phyloP scores from a whole-genome alignment of 2,888 invertebrate species.

The Brenthis hecate region DNA sequence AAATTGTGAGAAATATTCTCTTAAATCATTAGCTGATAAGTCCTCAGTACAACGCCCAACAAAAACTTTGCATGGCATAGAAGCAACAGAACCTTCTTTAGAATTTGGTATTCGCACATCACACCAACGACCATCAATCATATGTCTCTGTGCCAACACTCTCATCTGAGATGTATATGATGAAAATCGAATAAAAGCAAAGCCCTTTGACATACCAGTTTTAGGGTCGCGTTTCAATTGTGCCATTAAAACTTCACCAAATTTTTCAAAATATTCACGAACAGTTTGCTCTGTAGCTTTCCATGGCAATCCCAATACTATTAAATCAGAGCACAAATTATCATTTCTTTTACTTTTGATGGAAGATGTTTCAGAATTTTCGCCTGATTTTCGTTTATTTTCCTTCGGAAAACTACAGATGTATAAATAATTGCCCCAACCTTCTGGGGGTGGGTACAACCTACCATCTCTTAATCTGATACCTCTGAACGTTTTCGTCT shows the following conservation, averaged over 20 bases:
- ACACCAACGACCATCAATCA: conserved; percentile 99
- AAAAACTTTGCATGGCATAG: conserved; percentile 91
- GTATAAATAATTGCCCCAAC: conserved; percentile 92
- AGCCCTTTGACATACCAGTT: conserved; percentile 98
- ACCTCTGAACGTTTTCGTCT: conserved; percentile 94
- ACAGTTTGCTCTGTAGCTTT: conserved; percentile 98
- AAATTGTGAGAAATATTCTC: conserved; percentile 90
- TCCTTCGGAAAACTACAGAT: conserved; percentile 94
- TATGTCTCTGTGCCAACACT: conserved; percentile 95
- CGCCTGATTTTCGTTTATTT: conserved; percentile 97
- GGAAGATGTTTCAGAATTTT: conserved; percentile 91
- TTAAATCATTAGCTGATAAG: conserved; percentile 88
- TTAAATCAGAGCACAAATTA: conserved; percentile 96
- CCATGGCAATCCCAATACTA: conserved; percentile 99
- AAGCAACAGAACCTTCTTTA: conserved; percentile 88
- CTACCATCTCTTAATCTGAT: conserved; percentile 95
- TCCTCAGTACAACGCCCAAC: conserved; percentile 93
- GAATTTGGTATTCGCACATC: conserved; percentile 99
- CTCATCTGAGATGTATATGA: conserved; percentile 97
- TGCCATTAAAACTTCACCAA: conserved; percentile 98
- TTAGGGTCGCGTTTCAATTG: conserved; percentile 96
- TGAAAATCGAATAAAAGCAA: conserved; percentile 98
- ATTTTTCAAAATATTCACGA: conserved; percentile 97
- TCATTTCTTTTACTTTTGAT: conserved; percentile 97
- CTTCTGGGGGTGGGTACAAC: conserved; percentile 93